phyloP scores from a whole-genome alignment of 2,888 invertebrate genomes.

The Lithophane socia region DNA sequence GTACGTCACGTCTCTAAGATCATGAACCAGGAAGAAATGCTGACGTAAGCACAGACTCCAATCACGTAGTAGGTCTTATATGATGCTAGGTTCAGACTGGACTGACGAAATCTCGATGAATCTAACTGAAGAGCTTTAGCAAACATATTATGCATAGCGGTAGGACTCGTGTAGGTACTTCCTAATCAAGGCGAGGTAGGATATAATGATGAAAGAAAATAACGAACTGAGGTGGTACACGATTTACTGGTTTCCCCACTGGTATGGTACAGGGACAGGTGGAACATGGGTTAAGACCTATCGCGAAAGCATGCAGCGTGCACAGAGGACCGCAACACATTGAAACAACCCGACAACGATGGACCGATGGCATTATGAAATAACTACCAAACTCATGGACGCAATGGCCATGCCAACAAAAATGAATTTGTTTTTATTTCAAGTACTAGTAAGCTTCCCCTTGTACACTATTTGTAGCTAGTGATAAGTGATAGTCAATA shows the following conservation, averaged over 20 bases:
- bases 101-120: not conserved
- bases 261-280: not conserved
- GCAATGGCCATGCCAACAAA: too few relatives aligned
- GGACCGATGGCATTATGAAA: not conserved
- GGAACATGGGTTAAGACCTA: not conserved
- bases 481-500: constrained; percentile 2
- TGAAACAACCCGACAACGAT: not conserved
- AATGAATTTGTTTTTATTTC: not conserved
- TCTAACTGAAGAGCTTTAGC: not conserved
- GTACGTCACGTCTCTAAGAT: not conserved
- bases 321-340: not conserved
- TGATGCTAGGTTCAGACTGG: not conserved
- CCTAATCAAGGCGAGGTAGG: not conserved
- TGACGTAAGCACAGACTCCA: not conserved
- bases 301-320: not conserved
- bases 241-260: not conserved
- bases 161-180: not conserved
- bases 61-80: not conserved
- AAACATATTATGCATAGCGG: not conserved
- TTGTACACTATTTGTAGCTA: not conserved
- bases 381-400: not conserved
- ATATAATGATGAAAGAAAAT: not conserved
- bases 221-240: not conserved
- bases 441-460: not conserved
- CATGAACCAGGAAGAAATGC: not conserved